A percentile compares a stretch with the other conserved stretches of the same genome.
phyloP scores from a whole-genome alignment of 2,797 vertebrate species.

The Lemur catta region DNA sequence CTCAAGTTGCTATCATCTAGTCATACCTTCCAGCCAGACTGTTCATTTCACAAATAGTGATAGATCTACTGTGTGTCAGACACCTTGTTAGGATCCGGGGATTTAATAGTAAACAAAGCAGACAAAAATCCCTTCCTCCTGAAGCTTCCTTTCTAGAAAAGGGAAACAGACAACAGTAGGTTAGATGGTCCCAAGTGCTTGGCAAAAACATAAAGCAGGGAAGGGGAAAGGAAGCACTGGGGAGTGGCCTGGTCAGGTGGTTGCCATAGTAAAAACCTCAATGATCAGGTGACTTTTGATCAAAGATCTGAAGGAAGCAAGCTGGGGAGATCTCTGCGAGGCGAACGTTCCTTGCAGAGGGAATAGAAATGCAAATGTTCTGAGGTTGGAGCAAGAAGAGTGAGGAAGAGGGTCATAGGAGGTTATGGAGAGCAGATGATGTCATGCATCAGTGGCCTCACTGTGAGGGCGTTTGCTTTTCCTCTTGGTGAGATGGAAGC shows the following conservation, averaged over 20 bases:
- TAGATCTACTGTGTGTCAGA: not conserved
- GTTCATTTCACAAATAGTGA: not conserved
- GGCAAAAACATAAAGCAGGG: not conserved
- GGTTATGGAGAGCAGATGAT: not conserved
- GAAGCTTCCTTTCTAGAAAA: not conserved
- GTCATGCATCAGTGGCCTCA: rapidly evolving
- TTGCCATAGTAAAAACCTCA: not conserved
- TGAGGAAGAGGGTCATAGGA: not conserved
- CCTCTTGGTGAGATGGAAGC: not conserved
- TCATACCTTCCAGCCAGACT: not conserved
- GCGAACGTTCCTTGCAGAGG: not conserved
- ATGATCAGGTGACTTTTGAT: not conserved
- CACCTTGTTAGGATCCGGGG: not conserved
- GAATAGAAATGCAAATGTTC: not conserved
- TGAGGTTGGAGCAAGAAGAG: not conserved
- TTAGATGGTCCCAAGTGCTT: not conserved
- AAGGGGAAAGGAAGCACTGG: not conserved
- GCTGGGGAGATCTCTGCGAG: not conserved
- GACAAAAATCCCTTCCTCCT: not conserved
- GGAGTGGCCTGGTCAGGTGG: not conserved
- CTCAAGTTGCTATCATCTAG: not conserved
- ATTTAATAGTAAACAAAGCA: not conserved
- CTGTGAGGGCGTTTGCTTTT: not conserved
- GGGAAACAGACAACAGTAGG: not conserved
- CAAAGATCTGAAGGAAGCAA: not conserved